Base-by-base conservation (phyloP, 30 jellyfish, hydroid and myxozoan genomes). In the Chironex yamaguchii region DNA sequence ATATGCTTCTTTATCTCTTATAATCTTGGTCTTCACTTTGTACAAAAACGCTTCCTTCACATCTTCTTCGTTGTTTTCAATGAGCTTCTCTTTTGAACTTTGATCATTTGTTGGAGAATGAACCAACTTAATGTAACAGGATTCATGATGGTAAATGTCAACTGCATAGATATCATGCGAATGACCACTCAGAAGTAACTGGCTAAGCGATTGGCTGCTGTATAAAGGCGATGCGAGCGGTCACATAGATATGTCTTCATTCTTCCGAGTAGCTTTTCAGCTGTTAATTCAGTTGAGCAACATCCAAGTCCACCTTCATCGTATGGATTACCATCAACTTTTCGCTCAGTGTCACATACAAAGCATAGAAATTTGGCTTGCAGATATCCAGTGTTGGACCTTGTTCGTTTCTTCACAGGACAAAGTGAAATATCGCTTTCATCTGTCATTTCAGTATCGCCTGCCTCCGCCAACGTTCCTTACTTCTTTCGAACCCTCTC, bases 131-230 rank as follows among this genome's bases (percentile, higher is more conserved):
- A 72, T 29, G 86, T 72, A 72, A 42, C 89, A 53, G 30, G 67
- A 76, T 42, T 76, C 67, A 34, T 76, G 89, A 58, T 53, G 58
- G 34, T 51, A 76, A 21, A 76, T 58, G 34, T 52, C 89, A 27
- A 65, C 89, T 2, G 89, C 89, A 76, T 51, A 76, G 22, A 76
- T 65, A 69, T 53, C 80, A 53, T 30, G 80, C 17, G 80, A 66
- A 50, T 42, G 64, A n/a, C 89, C 89, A 58, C 80, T 76, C 14
- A 76, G 51, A 6, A 26, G 1, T 20, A 50, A 23, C 11, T 34
- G 20, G n/a, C n/a, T 53, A 52, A 69, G 64, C 79, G 71, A 29
- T n/a, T 2, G 30, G 89, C 84, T 14, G 89, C 89, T 6, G 20
- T 33, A 76, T 76, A 62, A 52, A 27, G 34, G 30, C 64, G 89